Percentiles rank a stretch among this genome's conserved stretches.
Evolutionary conservation across 2,113 vertebrate species (phyloP).

Genomic region (Callospermophilus lateralis): DNA sequence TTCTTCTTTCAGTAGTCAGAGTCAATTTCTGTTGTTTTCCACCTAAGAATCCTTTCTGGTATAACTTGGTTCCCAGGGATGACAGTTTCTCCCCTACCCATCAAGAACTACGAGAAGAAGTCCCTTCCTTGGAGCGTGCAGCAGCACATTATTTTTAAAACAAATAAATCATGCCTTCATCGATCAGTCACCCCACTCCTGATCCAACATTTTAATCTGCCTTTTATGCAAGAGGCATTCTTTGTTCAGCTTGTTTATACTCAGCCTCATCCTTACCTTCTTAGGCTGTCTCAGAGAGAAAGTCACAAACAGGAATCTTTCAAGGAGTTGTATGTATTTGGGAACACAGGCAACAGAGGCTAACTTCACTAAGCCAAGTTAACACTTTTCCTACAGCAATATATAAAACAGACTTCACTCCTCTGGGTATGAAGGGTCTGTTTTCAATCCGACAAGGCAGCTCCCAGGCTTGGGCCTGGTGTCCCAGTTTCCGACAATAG

Average conservation of each 20-base stretch:
- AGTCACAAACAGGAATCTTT: background rate
- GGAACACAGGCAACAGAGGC: slow-evolving; percentile 2
- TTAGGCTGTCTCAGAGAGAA: slow-evolving; percentile 4
- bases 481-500: background rate
- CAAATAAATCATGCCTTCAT: slow-evolving; percentile 39
- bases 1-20: slow-evolving; percentile 27
- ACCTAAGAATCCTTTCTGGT: background rate
- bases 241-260: background rate
- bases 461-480: background rate
- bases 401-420: background rate
- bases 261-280: background rate
- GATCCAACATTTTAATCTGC: background rate
- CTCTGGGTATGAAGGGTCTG: background rate
- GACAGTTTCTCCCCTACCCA: background rate
- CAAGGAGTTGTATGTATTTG: background rate
- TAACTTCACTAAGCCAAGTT: background rate
- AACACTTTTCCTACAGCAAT: background rate
- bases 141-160: slow-evolving; percentile 2
- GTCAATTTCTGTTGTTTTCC: slow-evolving; percentile 49
- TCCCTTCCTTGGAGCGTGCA: slow-evolving; percentile 21
- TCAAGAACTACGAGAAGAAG: slow-evolving; percentile 36
- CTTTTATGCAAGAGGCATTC: background rate
- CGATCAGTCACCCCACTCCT: background rate
- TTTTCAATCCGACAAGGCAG: background rate
- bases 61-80: background rate